Evolutionary conservation across 2,113 vertebrate genomes (phyloP).

Genomic region (Chlorodrepanis virens): DNA sequence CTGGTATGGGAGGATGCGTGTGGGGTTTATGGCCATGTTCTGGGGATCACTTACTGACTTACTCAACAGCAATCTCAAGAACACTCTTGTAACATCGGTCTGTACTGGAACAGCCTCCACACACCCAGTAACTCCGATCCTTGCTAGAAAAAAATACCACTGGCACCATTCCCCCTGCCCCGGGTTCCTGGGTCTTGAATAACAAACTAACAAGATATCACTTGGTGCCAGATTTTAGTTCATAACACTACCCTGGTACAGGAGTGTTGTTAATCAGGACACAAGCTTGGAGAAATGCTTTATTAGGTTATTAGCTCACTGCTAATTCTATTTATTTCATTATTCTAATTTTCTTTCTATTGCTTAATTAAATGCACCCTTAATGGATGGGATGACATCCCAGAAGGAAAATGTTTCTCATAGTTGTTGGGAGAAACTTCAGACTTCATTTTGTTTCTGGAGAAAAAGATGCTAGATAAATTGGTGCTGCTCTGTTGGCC

Average conservation of each 20-base stretch:
- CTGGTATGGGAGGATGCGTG: accelerated
- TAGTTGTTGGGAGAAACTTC: neutral
- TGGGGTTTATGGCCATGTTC: neutral
- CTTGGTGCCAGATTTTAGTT: neutral
- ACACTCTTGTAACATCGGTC: neutral
- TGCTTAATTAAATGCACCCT: neutral
- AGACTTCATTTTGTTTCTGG: neutral
- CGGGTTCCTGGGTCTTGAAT: neutral
- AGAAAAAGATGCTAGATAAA: neutral
- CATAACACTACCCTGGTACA: neutral
- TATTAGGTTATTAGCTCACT: neutral
- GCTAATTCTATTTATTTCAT: neutral
- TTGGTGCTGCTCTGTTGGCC: neutral
- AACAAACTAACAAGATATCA: neutral
- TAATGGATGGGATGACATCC: neutral
- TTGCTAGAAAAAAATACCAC: neutral
- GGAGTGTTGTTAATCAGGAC: neutral
- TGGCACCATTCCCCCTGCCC: neutral
- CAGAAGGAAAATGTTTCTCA: neutral
- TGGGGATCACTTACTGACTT: neutral
- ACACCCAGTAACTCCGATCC: neutral
- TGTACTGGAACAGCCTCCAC: neutral
- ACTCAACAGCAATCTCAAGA: neutral
- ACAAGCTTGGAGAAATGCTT: neutral
- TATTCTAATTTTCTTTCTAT: neutral